A percentile compares a stretch with the other conserved stretches of the same genome.
Conservation (phyloP, 1,140 invertebrate genomes). For the Anagrus nilaparvatae region DNA sequence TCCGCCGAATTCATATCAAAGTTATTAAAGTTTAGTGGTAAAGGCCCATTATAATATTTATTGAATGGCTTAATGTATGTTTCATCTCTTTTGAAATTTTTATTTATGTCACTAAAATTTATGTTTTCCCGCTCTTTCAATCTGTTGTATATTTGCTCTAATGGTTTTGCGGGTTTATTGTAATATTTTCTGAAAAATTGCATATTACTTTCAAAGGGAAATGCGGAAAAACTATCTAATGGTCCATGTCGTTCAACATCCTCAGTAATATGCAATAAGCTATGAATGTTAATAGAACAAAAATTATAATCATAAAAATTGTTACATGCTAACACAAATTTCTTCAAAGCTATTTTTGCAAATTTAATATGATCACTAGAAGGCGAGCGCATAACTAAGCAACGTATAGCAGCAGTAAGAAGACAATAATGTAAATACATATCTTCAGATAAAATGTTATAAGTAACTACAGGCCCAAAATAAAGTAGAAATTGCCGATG, state of each 20-base stretch:
- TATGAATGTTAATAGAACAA: not conserved
- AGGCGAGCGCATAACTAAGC: not conserved
- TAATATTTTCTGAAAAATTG: constrained; percentile 8
- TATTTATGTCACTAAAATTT: too few species aligned
- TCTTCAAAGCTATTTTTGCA: not conserved
- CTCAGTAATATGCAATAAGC: not conserved
- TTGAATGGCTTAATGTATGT: too few species aligned
- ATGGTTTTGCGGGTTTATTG: constrained; percentile 1
- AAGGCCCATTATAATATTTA: too few species aligned
- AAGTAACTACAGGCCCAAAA: too few species aligned
- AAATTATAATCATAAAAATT: not conserved
- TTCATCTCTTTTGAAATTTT: too few species aligned
- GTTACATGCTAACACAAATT: not conserved
- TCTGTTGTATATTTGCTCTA: constrained; percentile 2
- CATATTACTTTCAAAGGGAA: constrained; percentile 4
- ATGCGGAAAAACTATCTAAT: constrained; percentile 1
- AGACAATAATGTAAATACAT: constrained; percentile 2
- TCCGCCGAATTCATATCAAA: too few species aligned
- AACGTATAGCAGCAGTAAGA: not conserved
- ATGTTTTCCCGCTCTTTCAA: not conserved
- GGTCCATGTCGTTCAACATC: not conserved
- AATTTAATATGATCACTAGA: not conserved
- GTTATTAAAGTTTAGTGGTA: too few species aligned
- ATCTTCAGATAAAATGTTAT: constrained; percentile 10
- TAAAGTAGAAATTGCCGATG: constrained; percentile 11